Evolutionary conservation across 2,888 invertebrate genomes (phyloP).

Genomic region (Antitype chi): DNA sequence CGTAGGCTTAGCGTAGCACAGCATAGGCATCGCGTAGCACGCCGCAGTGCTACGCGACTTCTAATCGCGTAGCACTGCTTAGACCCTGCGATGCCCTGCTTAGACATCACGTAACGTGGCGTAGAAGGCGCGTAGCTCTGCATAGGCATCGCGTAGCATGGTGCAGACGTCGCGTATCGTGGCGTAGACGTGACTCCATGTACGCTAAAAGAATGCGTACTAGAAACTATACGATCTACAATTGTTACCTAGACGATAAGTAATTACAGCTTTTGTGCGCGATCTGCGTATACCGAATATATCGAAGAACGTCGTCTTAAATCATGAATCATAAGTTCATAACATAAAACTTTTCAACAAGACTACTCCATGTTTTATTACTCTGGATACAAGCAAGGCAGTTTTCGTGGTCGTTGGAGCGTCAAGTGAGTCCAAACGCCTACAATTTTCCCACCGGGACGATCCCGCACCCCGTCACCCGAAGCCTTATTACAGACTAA

Average conservation of each 20-base stretch:
- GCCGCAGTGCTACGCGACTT: too few relatives aligned
- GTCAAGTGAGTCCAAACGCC: constrained; percentile 85
- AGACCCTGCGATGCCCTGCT: background rate
- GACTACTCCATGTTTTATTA: constrained; percentile 69
- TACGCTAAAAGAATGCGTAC: background rate
- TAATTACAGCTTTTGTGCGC: too few relatives aligned
- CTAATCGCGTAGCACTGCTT: background rate
- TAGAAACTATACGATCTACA: background rate
- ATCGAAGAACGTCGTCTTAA: background rate
- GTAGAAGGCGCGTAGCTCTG: background rate
- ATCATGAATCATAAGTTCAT: too few relatives aligned
- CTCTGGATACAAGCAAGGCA: constrained; percentile 72
- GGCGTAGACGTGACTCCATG: background rate
- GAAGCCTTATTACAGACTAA: constrained; percentile 82
- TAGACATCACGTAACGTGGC: background rate
- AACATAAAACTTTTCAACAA: background rate
- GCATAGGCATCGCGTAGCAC: background rate
- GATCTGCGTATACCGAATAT: background rate
- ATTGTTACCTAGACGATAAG: background rate
- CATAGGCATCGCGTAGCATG: background rate
- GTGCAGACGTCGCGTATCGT: background rate
- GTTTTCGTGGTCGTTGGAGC: constrained; percentile 87
- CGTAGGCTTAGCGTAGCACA: background rate
- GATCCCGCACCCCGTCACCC: constrained; percentile 75
- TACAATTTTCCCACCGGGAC: constrained; percentile 84